These are phyloP conservation scores for Malthinus seriepunctatus DNA, from an alignment of 2,888 invertebrate genomes.

Conservation along the genomic window DNA sequence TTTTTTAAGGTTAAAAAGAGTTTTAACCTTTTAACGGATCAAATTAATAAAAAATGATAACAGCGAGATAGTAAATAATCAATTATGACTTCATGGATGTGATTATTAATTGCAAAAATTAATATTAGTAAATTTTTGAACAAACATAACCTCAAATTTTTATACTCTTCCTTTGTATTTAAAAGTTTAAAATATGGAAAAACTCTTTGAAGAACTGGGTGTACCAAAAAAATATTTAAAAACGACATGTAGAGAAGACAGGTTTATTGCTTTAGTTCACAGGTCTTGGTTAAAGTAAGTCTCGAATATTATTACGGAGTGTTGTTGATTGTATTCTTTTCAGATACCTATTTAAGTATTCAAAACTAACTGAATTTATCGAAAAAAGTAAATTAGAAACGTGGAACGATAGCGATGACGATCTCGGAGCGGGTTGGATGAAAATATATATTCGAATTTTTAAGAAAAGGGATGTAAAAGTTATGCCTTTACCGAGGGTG, in stretches of 20 bases:
- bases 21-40: too few species aligned
- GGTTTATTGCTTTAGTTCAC: conserved; percentile 67
- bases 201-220: conserved; percentile 70
- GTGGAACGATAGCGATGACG: conserved; percentile 61
- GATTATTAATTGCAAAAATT: too few species aligned
- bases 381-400: conserved; percentile 52
- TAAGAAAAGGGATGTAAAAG: conserved; percentile 71
- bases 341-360: conserved; percentile 56
- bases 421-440: conserved; percentile 60
- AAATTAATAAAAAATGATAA: too few species aligned
- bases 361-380: conserved; percentile 52
- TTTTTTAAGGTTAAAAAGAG: too few species aligned
- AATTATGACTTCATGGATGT: too few species aligned
- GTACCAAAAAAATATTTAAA: conserved; percentile 71
- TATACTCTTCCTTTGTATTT: too few species aligned
- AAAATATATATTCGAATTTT: conserved; percentile 66
- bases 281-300: conserved; percentile 68
- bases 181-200: conserved; percentile 60
- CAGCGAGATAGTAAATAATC: too few species aligned
- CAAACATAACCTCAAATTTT: background rate
- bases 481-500: conserved; percentile 71
- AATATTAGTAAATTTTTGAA: too few species aligned
- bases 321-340: conserved; percentile 37
- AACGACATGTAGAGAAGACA: conserved; percentile 60
- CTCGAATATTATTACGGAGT: conserved; percentile 39